Evolutionary conservation across 2,113 vertebrate species (phyloP), one percentile per base, ranked within the genome.

Genomic region (Penelope pileata): DNA sequence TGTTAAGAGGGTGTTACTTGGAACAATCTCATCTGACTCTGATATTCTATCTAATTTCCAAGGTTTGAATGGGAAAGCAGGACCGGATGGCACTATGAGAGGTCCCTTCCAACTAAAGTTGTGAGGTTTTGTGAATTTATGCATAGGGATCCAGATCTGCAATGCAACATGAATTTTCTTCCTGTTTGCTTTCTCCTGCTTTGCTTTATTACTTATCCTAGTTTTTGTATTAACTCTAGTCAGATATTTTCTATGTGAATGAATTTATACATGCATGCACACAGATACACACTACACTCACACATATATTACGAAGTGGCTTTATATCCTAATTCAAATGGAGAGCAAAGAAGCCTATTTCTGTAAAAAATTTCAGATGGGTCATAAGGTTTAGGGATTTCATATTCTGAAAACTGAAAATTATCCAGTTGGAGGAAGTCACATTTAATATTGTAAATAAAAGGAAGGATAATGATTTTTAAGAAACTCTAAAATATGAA

Each of bases 381-480:
- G 12, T 53, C 24, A 56, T 77, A 90, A 66, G 0, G 5, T 38
- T 82, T 2, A 5, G 15, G 36, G 48, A 40, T 81, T 89, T 92
- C 32, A 29, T 56, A 32, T 48, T 64, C 48, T 66, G 43, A 82
- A 91, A 87, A 56, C 10, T 30, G 34, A 68, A 90, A 94, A 80
- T 47, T 48, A 43, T 73, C 73, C 16, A 21, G 1, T 10, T 34
- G 10, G 1, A 15, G 40, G 19, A 64, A 54, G 53, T 42, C 10
- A 48, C 6, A 68, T 73, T 76, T 64, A 40, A 12, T 50, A 48
- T 29, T 17, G 24, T 8, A 66, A 69, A 60, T 7, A 34, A 1
- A 83, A 77, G 24, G 8, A 69, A 69, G 3, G 43, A 51, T 4
- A 75, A 59, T 63, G 10, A 13, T 42, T 85, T 66, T 60, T 12